These are phyloP conservation scores for Ferdinandea cuprea DNA, from an alignment of 2,888 invertebrate genomes.

Conservation along the genomic window DNA sequence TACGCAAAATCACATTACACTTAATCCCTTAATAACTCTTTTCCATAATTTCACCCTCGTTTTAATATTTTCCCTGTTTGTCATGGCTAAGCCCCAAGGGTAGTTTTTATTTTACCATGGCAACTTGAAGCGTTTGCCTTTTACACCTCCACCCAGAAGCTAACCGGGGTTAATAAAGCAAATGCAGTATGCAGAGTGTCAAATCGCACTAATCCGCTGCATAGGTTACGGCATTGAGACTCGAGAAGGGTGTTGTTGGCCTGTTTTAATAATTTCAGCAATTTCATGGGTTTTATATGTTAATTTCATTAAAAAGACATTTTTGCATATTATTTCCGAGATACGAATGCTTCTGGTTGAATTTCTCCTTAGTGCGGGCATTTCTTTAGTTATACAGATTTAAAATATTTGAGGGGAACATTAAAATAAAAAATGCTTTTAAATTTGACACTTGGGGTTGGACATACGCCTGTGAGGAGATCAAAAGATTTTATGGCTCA, in stretches of 20 bases:
- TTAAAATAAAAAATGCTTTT: conserved; percentile 30
- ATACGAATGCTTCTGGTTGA: conserved; percentile 44
- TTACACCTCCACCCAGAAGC: conserved; percentile 59
- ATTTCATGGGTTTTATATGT: conserved; percentile 74
- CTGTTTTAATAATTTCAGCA: conserved; percentile 73
- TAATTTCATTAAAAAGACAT: conserved; percentile 74
- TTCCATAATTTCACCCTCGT: conserved; percentile 75
- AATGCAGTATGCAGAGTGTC: conserved; percentile 49
- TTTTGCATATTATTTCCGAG: conserved; percentile 59
- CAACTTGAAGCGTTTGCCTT: conserved; percentile 68
- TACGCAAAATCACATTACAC: conserved; percentile 75
- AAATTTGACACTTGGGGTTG: conserved; percentile 44
- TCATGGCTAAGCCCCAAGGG: conserved; percentile 64
- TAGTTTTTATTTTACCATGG: conserved; percentile 44
- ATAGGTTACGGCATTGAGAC: conserved; percentile 60
- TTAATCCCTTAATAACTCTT: conserved; percentile 75
- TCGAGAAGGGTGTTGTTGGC: conserved; percentile 40
- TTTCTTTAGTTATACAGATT: conserved; percentile 56
- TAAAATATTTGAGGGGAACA: conserved; percentile 35
- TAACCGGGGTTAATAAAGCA: conserved; percentile 67
- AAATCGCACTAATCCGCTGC: conserved; percentile 72
- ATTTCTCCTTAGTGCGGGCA: conserved; percentile 18
- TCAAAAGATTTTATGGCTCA: conserved; percentile 65
- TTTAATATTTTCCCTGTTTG: conserved; percentile 63
- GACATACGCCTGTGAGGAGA: conserved; percentile 27